Base-by-base conservation (phyloP, 2,797 vertebrate genomes). In the Mus spretus region DNA sequence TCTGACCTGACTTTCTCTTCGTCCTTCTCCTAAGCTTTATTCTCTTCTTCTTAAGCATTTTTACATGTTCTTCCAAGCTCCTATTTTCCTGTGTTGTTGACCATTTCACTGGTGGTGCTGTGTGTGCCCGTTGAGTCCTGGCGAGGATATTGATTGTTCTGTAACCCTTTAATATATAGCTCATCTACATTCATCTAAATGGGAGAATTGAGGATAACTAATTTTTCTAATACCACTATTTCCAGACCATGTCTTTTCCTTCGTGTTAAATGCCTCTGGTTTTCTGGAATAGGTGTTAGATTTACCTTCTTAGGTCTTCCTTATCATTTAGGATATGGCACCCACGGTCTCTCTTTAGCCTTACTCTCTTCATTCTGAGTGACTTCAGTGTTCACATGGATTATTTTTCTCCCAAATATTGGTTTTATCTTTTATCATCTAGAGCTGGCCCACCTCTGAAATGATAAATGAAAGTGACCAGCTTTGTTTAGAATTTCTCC, bases 31-130 rank as follows among this genome's bases (percentile, higher is more conserved):
- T 70, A 96, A 14, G 31, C 19, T 19, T 89, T 89, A 15, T 83
- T 89, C 28, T 19, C 11, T 61, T 91, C 80, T 96, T 91, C 80
- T 96, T 50, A 93, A 24, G 61, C 74, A 53, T 94, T 88, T 77
- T 75, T 22, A 65, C 24, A 87, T 90, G 11, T 85, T 94, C 47
- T 95, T 37, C 55, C 67, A 93, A 81, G 81, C 37, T 80, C 26
- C 31, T 86, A 0, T 67, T 95, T 94, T 89, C 50, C 57, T 91
- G 85, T 34, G 24, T 59, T 86, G 24, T 75, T 89, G 65, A 65
- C 55, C 19, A n/a, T 97, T 74, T 75, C 77, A 17, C 15, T 85
- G 50, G 26, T 70, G 90, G 93, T n/a, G 77, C 40, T 89, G 80
- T 89, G 67, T 81, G 10, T 91, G 2, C n/a, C 78, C 87, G 26